Conservation (phyloP, 2,888 invertebrate species). For the Laothoe populi region DNA sequence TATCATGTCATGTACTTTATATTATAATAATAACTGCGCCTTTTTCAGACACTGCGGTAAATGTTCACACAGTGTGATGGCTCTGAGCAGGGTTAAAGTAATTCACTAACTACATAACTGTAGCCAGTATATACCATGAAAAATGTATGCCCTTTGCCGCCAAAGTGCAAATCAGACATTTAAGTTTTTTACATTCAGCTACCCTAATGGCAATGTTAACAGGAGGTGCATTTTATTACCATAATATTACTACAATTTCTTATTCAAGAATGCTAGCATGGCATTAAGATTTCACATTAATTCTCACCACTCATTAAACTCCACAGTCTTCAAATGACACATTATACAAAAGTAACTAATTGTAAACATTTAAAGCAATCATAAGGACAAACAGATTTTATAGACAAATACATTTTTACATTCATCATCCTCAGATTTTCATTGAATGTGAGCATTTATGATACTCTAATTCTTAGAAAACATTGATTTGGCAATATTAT, state of each 20-base stretch:
- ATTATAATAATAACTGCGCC: too few relatives aligned
- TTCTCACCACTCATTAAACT: background rate
- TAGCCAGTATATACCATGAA: background rate
- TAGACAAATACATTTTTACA: background rate
- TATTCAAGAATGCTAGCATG: background rate
- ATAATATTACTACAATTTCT: background rate
- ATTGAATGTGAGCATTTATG: background rate
- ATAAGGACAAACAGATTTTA: constrained; percentile 1
- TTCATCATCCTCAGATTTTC: background rate
- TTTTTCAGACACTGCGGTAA: too few relatives aligned
- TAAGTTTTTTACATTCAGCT: background rate
- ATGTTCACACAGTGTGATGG: too few relatives aligned
- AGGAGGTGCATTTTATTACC: constrained; percentile 1
- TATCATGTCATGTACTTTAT: too few relatives aligned
- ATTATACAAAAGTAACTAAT: background rate
- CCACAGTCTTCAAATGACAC: background rate
- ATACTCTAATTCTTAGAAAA: constrained; percentile 52
- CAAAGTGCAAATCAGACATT: background rate
- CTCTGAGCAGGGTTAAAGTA: too few relatives aligned
- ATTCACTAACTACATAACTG: too few relatives aligned
- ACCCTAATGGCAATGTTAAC: background rate
- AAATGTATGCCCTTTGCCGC: background rate
- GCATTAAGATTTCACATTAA: background rate
- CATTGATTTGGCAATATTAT: constrained; percentile 78
- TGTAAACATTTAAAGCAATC: constrained; percentile 1